Evolutionary conservation across 2,888 invertebrate species (phyloP).

Genomic region (Emmelina monodactyla): DNA sequence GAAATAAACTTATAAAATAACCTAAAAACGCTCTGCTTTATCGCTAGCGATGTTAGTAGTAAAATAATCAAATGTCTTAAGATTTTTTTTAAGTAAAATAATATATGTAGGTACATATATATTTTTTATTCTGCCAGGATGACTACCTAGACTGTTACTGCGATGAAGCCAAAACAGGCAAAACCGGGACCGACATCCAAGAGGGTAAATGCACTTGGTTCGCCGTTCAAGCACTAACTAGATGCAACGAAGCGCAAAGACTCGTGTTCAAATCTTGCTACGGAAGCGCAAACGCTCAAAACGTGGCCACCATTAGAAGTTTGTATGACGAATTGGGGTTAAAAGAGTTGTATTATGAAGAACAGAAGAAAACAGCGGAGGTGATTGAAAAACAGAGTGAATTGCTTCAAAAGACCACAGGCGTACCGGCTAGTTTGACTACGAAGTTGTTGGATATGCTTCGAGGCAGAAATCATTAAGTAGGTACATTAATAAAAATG

Average conservation of each 20-base stretch:
- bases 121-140: conserved; percentile 64
- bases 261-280: conserved; percentile 76
- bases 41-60: too few relatives aligned
- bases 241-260: conserved; percentile 70
- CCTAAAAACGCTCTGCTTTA: too few relatives aligned
- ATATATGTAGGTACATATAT: too few relatives aligned
- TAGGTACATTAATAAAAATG: background rate
- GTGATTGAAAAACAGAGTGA: conserved; percentile 51
- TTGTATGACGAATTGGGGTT: conserved; percentile 71
- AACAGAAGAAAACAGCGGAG: conserved; percentile 77
- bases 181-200: conserved; percentile 87
- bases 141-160: conserved; percentile 91
- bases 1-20: too few relatives aligned
- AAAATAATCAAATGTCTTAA: too few relatives aligned
- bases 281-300: conserved; percentile 70
- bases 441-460: conserved; percentile 74
- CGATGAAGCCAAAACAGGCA: conserved; percentile 81
- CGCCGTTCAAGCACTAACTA: conserved; percentile 80
- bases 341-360: conserved; percentile 72
- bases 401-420: background rate
- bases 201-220: conserved; percentile 96
- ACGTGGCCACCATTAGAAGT: conserved; percentile 54
- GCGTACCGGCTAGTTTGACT: conserved; percentile 69
- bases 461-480: conserved; percentile 40
- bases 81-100: too few relatives aligned